Conservation (phyloP, 2,797 vertebrate genomes). For the Pteropus rufus region DNA sequence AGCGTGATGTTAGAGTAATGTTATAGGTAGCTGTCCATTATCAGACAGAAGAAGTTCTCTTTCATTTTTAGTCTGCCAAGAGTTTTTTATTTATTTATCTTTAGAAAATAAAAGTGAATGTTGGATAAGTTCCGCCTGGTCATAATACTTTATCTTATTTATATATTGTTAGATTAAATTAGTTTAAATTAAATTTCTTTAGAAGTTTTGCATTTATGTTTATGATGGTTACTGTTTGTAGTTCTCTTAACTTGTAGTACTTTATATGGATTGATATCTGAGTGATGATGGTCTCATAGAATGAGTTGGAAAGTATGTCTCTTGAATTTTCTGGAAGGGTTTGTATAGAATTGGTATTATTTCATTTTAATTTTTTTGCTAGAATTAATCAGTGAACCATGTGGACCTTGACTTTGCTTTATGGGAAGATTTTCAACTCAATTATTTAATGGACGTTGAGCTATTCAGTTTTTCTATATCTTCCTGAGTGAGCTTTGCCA, state of each 20-base stretch:
- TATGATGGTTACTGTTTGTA: not conserved
- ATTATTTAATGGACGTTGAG: not conserved
- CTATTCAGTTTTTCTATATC: not conserved
- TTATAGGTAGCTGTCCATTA: not conserved
- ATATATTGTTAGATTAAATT: not conserved
- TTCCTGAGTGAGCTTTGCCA: not conserved
- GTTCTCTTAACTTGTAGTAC: not conserved
- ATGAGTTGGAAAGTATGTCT: not conserved
- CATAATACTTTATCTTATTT: not conserved
- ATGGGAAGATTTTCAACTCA: not conserved
- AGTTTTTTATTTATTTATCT: not conserved
- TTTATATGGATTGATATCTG: not conserved
- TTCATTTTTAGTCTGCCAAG: not conserved
- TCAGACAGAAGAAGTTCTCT: not conserved
- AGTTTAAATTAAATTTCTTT: not conserved
- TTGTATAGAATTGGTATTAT: not conserved
- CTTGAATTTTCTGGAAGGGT: not conserved
- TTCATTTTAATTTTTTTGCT: not conserved
- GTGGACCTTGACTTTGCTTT: not conserved
- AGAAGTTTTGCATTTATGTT: not conserved
- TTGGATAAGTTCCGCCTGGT: not conserved
- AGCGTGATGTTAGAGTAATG: not conserved
- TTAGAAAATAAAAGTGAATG: not conserved
- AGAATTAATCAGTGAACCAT: not conserved
- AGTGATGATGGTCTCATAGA: not conserved